Base-by-base conservation (phyloP, 2,797 vertebrate genomes). In the Phoeniculus purpureus region DNA sequence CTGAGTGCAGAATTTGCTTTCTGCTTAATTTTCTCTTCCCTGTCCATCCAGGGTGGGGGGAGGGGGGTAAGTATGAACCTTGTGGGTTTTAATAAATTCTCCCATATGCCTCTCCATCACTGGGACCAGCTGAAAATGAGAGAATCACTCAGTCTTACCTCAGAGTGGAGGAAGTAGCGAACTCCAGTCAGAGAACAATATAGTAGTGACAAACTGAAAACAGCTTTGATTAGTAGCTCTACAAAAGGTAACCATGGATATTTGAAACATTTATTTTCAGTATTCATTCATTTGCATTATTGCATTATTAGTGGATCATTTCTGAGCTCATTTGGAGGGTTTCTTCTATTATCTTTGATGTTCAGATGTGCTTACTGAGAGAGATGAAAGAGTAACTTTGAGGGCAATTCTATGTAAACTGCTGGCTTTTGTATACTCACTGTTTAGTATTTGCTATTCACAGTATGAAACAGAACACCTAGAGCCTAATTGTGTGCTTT, bases 341-440 rank as follows among this genome's bases (percentile, higher is more conserved):
- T 75, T 87, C 84, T 61, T 64, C 31, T 71, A 51, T 90, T 82
- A 84, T 85, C 75, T 91, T 78, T 88, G 67, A 48, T 61, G 73
- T 77, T 61, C 83, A 90, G 88, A 92, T 23, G 21, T 90, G 77
- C 9, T 87, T 13, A 48, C 12, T 67, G 60, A 71, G 27, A 84
- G 31, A 59, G 37, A 59, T 6, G 34, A 80, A 80, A 80, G 32
- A 82, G 74, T 64, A 73, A 66, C 71, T 85, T 86, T 79, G 50
- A 34, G 5, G 7, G 18, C 15, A 71, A 10, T 7, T 89, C 40
- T 92, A 90, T 89, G 26, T 94, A 85, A 92, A 78, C 51, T 75
- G 12, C n/a, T 88, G 67, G 43, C n/a, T 82, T 86, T 88, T n/a
- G 27, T 67, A 10, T 70, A 56, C 85, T 81, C 75, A 15, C 6